Evolutionary conservation across 2,888 invertebrate species (phyloP).

Genomic region (Pachycephus smyrnensis): DNA sequence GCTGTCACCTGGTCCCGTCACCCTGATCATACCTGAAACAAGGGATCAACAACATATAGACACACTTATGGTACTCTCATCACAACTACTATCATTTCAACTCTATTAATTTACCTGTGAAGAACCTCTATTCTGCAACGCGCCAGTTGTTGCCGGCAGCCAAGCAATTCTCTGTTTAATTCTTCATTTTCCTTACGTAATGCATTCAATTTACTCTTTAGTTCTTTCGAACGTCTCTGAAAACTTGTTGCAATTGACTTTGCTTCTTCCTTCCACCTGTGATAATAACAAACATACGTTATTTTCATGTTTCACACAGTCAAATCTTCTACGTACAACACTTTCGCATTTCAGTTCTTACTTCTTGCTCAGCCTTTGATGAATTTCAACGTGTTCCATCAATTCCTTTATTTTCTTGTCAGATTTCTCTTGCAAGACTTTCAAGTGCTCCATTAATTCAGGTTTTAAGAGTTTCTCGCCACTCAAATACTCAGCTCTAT

Average conservation of each 20-base stretch:
- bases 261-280: constrained; percentile 76
- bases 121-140: constrained; percentile 42
- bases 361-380: constrained; percentile 73
- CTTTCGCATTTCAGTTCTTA: constrained; percentile 54
- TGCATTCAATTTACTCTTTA: constrained; percentile 71
- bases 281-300: constrained; percentile 30
- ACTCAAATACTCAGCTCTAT: constrained; percentile 27
- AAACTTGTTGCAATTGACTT: constrained; percentile 74
- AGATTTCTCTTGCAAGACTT: constrained; percentile 51
- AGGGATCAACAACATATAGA: not conserved
- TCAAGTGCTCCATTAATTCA: constrained; percentile 32
- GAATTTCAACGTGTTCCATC: constrained; percentile 72
- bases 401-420: constrained; percentile 70
- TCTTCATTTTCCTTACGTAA: constrained; percentile 68
- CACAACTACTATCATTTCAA: not conserved
- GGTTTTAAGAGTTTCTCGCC: constrained; percentile 11
- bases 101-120: constrained; percentile 39
- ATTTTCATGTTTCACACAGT: constrained; percentile 44
- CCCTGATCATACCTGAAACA: constrained; percentile 44
- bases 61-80: not conserved
- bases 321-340: constrained; percentile 40
- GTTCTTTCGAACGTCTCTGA: constrained; percentile 70
- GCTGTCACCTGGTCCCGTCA: constrained; percentile 51
- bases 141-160: constrained; percentile 50
- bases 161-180: constrained; percentile 56